phyloP scores from a whole-genome alignment of 2,797 vertebrate species.

The Pangasius macronema region DNA sequence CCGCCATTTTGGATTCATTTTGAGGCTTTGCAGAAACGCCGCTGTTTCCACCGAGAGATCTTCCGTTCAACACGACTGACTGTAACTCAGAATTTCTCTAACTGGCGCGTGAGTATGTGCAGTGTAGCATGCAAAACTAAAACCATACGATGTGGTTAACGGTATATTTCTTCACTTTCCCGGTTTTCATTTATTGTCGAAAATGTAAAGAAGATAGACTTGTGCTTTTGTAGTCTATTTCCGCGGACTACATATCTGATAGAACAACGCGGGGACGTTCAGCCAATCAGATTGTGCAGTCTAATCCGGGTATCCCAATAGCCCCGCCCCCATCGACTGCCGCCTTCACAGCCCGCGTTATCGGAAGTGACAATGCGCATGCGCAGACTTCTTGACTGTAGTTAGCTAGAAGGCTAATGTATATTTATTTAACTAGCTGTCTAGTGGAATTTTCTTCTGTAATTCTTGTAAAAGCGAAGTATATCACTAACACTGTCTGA shows the following conservation, averaged over 20 bases:
- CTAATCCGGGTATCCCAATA: constrained; percentile 14
- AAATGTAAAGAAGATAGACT: not conserved
- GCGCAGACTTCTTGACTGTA: not conserved
- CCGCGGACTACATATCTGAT: not conserved
- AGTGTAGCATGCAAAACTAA: not conserved
- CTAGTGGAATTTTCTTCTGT: not conserved
- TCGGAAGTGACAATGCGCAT: not conserved
- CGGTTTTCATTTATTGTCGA: not conserved
- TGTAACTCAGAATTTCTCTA: not conserved
- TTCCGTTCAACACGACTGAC: constrained; percentile 4
- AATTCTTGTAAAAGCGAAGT: not conserved
- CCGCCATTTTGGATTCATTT: constrained; percentile 32
- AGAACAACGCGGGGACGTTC: not conserved
- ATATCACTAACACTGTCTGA: not conserved
- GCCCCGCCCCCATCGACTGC: not conserved
- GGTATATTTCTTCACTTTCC: no score
- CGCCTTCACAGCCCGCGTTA: not conserved
- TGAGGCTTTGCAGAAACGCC: not conserved
- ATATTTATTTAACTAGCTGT: not conserved
- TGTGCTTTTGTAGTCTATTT: not conserved
- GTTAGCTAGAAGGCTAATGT: not conserved
- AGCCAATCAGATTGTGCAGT: not conserved
- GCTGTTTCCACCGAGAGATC: not conserved
- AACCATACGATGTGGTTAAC: not conserved
- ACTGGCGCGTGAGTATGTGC: not conserved